Percentiles rank a stretch among this genome's conserved stretches.
phyloP scores from a whole-genome alignment of 2,113 vertebrate species.

The Planiliza haematocheilus region DNA sequence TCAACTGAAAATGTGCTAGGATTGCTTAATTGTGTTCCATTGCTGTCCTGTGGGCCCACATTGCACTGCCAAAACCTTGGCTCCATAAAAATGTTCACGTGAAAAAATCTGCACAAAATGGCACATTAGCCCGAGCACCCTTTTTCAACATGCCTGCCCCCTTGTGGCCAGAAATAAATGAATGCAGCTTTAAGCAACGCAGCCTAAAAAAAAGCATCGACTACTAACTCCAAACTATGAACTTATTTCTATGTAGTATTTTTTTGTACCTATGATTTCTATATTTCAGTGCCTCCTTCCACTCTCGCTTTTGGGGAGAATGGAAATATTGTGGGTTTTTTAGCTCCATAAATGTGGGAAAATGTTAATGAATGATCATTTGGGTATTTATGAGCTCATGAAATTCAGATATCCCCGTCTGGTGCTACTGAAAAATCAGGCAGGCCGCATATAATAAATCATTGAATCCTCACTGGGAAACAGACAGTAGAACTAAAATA shows the following conservation, averaged over 20 bases:
- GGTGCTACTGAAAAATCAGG: conserved; percentile 43
- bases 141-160: background rate
- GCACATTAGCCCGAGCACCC: no score
- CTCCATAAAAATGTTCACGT: no score
- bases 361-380: conserved; percentile 73
- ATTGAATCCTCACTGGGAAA: conserved; percentile 36
- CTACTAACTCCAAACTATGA: no score
- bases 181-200: background rate
- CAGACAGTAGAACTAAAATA: conserved; percentile 37
- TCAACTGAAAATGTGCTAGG: conserved; percentile 4
- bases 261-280: background rate
- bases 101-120: no score
- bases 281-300: background rate
- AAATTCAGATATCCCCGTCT: conserved; percentile 59
- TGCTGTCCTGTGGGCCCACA: no score
- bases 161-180: background rate
- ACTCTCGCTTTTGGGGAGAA: conserved; percentile 12
- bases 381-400: conserved; percentile 70
- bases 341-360: conserved; percentile 34
- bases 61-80: no score
- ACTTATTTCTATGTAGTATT: no score
- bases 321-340: conserved; percentile 27
- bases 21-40: no score
- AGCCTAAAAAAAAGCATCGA: background rate
- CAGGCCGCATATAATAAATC: conserved; percentile 49